Percentiles rank a stretch among this genome's conserved stretches.
Conservation (phyloP, 2,113 vertebrate genomes). For the Crocuta crocuta region DNA sequence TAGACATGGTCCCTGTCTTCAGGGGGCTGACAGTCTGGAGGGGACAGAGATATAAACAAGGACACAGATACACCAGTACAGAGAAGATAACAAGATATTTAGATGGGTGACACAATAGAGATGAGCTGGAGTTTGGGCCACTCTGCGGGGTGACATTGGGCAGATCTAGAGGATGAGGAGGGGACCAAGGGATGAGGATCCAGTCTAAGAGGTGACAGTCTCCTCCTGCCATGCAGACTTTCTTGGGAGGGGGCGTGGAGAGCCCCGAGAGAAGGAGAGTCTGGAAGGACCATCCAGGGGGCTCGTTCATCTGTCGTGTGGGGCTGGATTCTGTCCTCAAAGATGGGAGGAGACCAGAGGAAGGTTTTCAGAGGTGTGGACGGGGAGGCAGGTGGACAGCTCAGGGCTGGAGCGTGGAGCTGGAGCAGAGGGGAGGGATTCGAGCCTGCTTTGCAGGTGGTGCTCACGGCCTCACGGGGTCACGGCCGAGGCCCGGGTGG, state of each 20-base stretch:
- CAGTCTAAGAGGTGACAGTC: not conserved
- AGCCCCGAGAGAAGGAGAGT: not conserved
- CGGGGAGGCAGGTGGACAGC: not conserved
- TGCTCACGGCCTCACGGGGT: not conserved
- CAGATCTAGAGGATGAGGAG: not conserved
- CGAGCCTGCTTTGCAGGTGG: not conserved
- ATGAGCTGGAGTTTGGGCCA: not conserved
- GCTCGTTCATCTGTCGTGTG: accelerated
- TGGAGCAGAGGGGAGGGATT: accelerated
- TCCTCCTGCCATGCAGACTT: accelerated
- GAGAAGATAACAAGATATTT: not conserved
- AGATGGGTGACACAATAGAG: not conserved
- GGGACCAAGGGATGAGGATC: not conserved
- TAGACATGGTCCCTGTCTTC: not conserved
- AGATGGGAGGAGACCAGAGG: not conserved
- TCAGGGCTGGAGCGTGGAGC: not conserved
- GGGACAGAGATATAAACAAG: not conserved
- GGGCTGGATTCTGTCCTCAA: not conserved
- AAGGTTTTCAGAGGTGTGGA: not conserved
- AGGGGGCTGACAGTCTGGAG: too few relatives aligned
- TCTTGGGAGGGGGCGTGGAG: not conserved
- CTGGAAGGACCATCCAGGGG: accelerated
- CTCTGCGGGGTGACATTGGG: not conserved
- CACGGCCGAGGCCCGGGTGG: not conserved
- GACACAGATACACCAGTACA: not conserved